phyloP scores from a whole-genome alignment of 2,888 invertebrate species.

The Selenia dentaria region DNA sequence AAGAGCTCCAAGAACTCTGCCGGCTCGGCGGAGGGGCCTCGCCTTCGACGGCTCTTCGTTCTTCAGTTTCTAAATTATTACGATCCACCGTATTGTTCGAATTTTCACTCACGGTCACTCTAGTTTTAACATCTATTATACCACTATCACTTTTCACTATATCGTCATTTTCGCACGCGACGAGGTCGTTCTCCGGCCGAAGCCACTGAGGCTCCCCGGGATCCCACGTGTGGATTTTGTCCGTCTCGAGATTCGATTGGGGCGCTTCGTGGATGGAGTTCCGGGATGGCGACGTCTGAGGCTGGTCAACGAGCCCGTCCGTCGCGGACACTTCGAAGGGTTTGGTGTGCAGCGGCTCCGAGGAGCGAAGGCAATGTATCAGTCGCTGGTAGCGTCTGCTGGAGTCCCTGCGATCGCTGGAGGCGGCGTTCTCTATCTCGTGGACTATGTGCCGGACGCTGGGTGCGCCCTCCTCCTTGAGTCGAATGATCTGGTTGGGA shows the following conservation, averaged over 20 bases:
- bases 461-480: slow-evolving; percentile 87
- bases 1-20: slow-evolving; percentile 91
- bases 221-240: slow-evolving; percentile 88
- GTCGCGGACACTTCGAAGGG: background rate
- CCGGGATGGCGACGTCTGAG: slow-evolving; percentile 56
- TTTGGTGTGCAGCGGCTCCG: slow-evolving; percentile 1
- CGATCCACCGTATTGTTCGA: slow-evolving; percentile 89
- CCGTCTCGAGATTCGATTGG: slow-evolving; percentile 56
- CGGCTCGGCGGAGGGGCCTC: slow-evolving; percentile 74
- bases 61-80: slow-evolving; percentile 83
- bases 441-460: slow-evolving; percentile 89
- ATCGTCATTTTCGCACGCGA: slow-evolving; percentile 64
- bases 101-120: slow-evolving; percentile 81
- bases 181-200: slow-evolving; percentile 53
- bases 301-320: slow-evolving; percentile 39
- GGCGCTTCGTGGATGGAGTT: slow-evolving; percentile 56
- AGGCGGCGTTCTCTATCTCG: slow-evolving; percentile 86
- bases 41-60: slow-evolving; percentile 59
- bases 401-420: slow-evolving; percentile 59
- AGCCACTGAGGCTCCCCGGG: slow-evolving; percentile 82
- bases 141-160: slow-evolving; percentile 82
- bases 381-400: slow-evolving; percentile 43
- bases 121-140: slow-evolving; percentile 72
- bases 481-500: slow-evolving; percentile 94
- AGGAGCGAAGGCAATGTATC: slow-evolving; percentile 28